These are phyloP conservation scores for Taphrorychus bicolor DNA, from an alignment of 2,888 invertebrate species.

Conservation along the genomic window DNA sequence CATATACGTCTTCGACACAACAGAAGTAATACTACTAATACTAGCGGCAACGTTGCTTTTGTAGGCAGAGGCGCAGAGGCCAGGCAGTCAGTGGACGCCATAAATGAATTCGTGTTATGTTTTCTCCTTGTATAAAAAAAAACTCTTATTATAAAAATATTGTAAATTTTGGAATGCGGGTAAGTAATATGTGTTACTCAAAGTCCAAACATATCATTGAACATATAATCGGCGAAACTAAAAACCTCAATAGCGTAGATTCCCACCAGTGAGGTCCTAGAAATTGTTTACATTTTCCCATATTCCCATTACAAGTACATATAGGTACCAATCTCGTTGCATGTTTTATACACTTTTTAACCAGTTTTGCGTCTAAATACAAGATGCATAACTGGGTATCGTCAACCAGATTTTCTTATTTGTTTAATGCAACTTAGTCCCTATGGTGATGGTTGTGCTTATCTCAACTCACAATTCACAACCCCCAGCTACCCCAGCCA, in stretches of 20 bases:
- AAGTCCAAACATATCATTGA: not conserved
- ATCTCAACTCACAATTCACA: too few relatives aligned
- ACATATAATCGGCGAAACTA: not conserved
- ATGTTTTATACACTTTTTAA: not conserved
- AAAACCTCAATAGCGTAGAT: not conserved
- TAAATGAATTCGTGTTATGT: constrained; percentile 16
- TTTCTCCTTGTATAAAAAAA: constrained; percentile 1
- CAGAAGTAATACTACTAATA: too few relatives aligned
- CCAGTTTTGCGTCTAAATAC: not conserved
- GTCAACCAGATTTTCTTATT: not conserved
- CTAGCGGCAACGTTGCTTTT: not conserved
- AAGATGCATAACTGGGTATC: not conserved
- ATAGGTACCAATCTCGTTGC: not conserved
- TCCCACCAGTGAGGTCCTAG: not conserved
- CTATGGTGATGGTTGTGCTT: too few relatives aligned
- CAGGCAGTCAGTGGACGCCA: constrained; percentile 12
- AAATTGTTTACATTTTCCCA: constrained; percentile 16
- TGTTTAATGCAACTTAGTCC: not conserved
- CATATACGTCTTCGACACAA: too few relatives aligned
- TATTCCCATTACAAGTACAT: too few relatives aligned
- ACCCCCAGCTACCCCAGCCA: too few relatives aligned
- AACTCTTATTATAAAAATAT: not conserved
- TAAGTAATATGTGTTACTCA: not conserved
- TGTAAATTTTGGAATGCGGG: not conserved
- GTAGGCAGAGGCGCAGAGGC: not conserved